phyloP scores from a whole-genome alignment of 2,888 invertebrate species.

The Diabrotica balteata region DNA sequence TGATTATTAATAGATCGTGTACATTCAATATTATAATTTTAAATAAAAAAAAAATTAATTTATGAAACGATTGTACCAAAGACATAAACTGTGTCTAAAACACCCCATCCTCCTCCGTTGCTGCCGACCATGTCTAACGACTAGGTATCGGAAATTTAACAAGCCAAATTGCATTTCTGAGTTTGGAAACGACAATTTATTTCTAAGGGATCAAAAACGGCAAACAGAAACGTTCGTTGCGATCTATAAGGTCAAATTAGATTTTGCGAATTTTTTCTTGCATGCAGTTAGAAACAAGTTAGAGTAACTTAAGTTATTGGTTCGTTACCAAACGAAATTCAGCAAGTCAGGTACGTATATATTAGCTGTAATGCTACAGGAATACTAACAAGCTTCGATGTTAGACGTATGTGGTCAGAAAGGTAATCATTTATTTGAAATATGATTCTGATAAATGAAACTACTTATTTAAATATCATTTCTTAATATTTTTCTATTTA shows the following conservation, averaged over 20 bases:
- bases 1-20: too few relatives aligned
- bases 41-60: too few relatives aligned
- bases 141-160: slow-evolving; percentile 32
- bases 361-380: not conserved
- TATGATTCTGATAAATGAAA: not conserved
- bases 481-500: too few relatives aligned
- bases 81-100: not conserved
- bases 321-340: slow-evolving; percentile 19
- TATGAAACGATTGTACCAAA: too few relatives aligned
- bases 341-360: slow-evolving; percentile 13
- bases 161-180: slow-evolving; percentile 33
- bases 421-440: not conserved
- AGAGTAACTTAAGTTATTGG: slow-evolving; percentile 15
- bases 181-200: slow-evolving; percentile 34
- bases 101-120: not conserved
- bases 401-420: not conserved
- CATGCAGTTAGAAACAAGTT: slow-evolving; percentile 18
- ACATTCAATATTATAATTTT: too few relatives aligned
- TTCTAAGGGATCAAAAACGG: slow-evolving; percentile 29
- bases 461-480: too few relatives aligned
- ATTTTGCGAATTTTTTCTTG: slow-evolving; percentile 28
- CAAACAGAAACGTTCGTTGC: slow-evolving; percentile 12
- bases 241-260: slow-evolving; percentile 30
- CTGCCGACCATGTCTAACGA: not conserved
- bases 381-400: slow-evolving; percentile 9